These are phyloP conservation scores for Myoxocephalus aenaeus DNA, from an alignment of 2,797 vertebrate genomes.

Conservation along the genomic window DNA sequence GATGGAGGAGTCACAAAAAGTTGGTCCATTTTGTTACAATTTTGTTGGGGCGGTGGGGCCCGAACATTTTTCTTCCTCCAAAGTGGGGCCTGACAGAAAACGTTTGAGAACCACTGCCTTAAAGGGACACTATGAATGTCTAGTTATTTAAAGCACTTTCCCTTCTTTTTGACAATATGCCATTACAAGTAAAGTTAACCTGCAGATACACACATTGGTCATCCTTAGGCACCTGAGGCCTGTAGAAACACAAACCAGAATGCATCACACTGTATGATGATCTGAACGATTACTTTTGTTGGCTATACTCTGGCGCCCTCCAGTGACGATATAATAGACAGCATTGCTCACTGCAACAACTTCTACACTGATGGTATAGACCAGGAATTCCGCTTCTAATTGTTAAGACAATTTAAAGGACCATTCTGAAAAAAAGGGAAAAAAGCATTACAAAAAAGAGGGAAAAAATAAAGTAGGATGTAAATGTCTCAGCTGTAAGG, in stretches of 20 bases:
- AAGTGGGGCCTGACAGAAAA: no score
- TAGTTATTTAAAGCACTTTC: neutral
- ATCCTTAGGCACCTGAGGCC: neutral
- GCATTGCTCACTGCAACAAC: neutral
- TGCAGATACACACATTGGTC: neutral
- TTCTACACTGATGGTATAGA: neutral
- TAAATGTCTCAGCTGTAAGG: neutral
- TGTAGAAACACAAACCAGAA: neutral
- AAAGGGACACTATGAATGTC: neutral
- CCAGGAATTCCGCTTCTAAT: neutral
- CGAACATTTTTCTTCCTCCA: no score
- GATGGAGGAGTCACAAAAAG: no score
- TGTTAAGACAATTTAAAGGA: neutral
- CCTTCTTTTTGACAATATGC: neutral
- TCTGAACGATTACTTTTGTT: neutral
- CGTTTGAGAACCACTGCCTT: no score
- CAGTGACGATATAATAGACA: neutral
- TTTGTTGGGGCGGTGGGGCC: no score
- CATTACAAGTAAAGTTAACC: neutral
- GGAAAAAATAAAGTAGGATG: neutral
- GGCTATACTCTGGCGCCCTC: neutral
- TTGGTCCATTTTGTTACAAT: no score
- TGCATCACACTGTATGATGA: no score
- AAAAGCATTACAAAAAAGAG: neutral
- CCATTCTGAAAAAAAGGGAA: accelerated